A percentile compares a stretch with the other conserved stretches of the same genome.
Evolutionary conservation across 2,888 invertebrate genomes (phyloP).

Genomic region (Heteromurus nitidus): DNA sequence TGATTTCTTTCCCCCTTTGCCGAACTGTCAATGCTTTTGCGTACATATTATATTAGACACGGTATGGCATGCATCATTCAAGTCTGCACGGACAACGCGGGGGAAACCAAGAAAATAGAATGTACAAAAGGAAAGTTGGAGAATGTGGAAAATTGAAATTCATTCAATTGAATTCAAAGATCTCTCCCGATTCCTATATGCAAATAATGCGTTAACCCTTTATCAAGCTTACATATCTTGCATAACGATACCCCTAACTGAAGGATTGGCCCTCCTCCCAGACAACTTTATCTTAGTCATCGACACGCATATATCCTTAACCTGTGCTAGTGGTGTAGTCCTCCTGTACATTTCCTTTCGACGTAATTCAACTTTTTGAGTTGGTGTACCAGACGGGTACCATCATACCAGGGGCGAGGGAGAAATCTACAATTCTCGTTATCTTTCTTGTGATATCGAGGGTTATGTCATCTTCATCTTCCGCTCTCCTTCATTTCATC

Average conservation of each 20-base stretch:
- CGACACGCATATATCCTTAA: conserved; percentile 42
- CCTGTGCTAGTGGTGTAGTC: too few relatives aligned
- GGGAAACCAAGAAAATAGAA: background rate
- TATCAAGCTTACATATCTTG: too few relatives aligned
- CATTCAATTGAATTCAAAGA: conserved; percentile 57
- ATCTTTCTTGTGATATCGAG: background rate
- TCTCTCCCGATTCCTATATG: background rate
- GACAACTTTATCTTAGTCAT: conserved; percentile 63
- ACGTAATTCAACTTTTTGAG: background rate
- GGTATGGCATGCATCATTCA: background rate
- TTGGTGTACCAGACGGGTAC: too few relatives aligned
- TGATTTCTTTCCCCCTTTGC: conserved; percentile 39
- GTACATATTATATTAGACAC: conserved; percentile 54
- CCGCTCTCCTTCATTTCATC: too few relatives aligned
- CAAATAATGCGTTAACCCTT: too few relatives aligned
- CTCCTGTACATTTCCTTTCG: background rate
- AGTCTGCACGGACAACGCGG: background rate
- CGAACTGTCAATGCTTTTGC: conserved; percentile 16
- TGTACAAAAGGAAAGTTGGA: conserved; percentile 18
- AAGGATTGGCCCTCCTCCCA: conserved; percentile 46
- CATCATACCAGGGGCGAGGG: too few relatives aligned
- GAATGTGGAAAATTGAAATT: conserved; percentile 57
- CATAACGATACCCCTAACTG: background rate
- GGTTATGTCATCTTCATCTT: too few relatives aligned
- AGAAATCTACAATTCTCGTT: too few relatives aligned